Conservation (phyloP, 2,113 vertebrate species). For the Columbina picui region DNA sequence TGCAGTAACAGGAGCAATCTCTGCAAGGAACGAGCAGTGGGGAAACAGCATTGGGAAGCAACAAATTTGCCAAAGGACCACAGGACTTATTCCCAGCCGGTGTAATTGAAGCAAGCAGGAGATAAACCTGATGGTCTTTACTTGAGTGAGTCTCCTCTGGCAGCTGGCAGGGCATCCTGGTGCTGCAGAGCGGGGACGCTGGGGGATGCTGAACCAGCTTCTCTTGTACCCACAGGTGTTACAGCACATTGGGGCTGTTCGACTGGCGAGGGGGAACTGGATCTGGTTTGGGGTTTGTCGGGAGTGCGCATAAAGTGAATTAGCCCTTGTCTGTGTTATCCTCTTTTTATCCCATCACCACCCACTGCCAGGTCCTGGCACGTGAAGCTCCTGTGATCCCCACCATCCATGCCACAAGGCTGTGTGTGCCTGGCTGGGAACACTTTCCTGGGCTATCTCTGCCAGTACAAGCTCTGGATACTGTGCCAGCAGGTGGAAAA, state of each 20-base stretch:
- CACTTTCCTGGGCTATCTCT: not conserved
- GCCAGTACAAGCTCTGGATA: not conserved
- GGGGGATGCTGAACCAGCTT: not conserved
- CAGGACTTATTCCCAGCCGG: not conserved
- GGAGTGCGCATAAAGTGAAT: not conserved
- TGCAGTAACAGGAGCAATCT: not conserved
- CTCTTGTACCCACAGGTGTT: rapidly evolving
- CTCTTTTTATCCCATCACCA: not conserved
- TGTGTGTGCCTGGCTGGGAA: not conserved
- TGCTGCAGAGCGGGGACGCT: not conserved
- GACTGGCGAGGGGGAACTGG: not conserved
- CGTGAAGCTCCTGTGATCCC: not conserved
- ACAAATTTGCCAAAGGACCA: not conserved
- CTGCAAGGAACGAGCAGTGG: not conserved
- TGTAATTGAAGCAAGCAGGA: not conserved
- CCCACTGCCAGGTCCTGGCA: not conserved
- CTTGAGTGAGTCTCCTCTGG: not conserved
- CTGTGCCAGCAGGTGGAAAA: not conserved
- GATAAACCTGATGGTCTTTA: not conserved
- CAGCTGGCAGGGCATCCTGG: not conserved
- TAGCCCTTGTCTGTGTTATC: not conserved
- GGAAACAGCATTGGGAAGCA: not conserved
- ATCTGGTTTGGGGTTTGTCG: not conserved
- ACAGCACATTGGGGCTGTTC: not conserved
- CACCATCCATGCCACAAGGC: not conserved